Percentiles rank a stretch among this genome's conserved stretches.
Conservation (phyloP, 2,888 invertebrate species). For the Agrypnus murinus region DNA sequence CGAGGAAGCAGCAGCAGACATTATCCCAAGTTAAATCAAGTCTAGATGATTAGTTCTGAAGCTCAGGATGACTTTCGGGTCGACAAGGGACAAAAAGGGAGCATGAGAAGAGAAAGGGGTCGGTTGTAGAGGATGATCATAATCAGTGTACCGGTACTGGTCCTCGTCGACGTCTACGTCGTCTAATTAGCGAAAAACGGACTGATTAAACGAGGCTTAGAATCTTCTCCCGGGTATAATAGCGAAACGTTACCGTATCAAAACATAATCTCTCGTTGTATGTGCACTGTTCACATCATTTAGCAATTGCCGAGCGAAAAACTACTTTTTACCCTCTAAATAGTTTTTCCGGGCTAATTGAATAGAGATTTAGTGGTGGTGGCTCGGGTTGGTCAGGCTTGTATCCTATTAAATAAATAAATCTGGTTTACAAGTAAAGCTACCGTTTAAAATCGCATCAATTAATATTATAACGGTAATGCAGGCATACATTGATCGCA, state of each 20-base stretch:
- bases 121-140: slow-evolving; percentile 15
- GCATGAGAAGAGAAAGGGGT: not conserved
- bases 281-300: slow-evolving; percentile 23
- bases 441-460: slow-evolving; percentile 43
- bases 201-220: slow-evolving; percentile 19
- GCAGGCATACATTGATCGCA: slow-evolving; percentile 28
- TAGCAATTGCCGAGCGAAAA: slow-evolving; percentile 27
- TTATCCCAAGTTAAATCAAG: slow-evolving; percentile 26
- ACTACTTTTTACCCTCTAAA: slow-evolving; percentile 31
- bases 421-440: slow-evolving; percentile 38
- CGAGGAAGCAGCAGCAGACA: not conserved
- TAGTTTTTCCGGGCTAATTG: slow-evolving; percentile 38
- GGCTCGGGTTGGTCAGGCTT: not conserved
- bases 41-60: slow-evolving; percentile 22
- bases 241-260: not conserved
- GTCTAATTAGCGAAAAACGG: slow-evolving; percentile 33
- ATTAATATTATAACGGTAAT: slow-evolving; percentile 40
- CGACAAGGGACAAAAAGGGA: not conserved
- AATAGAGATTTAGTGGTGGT: slow-evolving; percentile 22
- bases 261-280: not conserved
- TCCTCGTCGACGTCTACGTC: no score
- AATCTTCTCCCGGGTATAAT: not conserved
- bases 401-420: slow-evolving; percentile 42
- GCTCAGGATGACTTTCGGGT: slow-evolving; percentile 18
- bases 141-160: slow-evolving; percentile 25